Conservation (phyloP, 2,797 vertebrate species). For the Adrianichthys oophorus region DNA sequence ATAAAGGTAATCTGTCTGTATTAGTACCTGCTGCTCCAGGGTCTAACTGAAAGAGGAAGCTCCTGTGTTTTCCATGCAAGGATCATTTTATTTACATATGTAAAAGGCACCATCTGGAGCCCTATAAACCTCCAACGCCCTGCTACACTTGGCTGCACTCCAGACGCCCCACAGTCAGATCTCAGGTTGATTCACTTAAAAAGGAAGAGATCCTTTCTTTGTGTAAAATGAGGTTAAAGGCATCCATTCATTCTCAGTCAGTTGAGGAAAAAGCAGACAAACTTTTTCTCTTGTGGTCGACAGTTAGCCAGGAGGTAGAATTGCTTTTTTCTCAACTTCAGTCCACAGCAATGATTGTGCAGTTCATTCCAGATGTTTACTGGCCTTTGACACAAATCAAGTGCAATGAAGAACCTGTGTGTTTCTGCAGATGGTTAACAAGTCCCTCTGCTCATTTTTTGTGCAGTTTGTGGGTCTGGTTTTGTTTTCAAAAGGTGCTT, state of each 20-base stretch:
- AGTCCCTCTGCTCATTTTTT: neutral
- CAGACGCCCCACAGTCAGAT: conserved; percentile 39
- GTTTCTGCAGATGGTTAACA: conserved; percentile 4
- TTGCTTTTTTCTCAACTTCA: neutral
- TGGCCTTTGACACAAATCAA: neutral
- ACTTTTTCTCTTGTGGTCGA: neutral
- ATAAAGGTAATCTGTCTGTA: neutral
- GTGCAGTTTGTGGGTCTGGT: conserved; percentile 7
- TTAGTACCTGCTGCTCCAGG: conserved; percentile 23
- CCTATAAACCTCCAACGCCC: conserved; percentile 49
- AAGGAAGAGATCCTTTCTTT: conserved; percentile 22
- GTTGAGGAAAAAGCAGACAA: conserved; percentile 9
- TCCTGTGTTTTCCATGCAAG: conserved; percentile 21
- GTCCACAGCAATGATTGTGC: neutral
- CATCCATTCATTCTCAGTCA: conserved; percentile 21
- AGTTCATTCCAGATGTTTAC: conserved; percentile 25
- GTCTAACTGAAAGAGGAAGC: neutral
- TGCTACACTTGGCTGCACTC: conserved; percentile 27
- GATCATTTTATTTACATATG: conserved; percentile 58
- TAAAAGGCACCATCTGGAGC: conserved; percentile 62
- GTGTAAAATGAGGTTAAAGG: conserved; percentile 34
- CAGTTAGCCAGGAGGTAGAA: conserved; percentile 5
- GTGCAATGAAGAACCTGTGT: conserved; percentile 26
- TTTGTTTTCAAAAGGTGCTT: conserved; percentile 17
- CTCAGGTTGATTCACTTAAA: conserved; percentile 16